Conservation (phyloP, 2,113 vertebrate species). For the Grammomys surdaster region DNA sequence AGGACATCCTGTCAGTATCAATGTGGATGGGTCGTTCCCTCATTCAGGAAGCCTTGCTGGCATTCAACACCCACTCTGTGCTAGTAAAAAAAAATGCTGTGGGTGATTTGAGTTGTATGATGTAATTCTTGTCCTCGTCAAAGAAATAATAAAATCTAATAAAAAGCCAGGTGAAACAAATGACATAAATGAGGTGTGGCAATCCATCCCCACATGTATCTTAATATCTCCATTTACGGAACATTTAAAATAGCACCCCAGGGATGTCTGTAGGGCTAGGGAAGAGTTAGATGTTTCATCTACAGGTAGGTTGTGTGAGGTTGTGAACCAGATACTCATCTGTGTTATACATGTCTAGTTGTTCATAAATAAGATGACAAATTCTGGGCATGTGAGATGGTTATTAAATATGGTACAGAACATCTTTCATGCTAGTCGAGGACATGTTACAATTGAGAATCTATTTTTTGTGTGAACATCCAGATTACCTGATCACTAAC, state of each 20-base stretch:
- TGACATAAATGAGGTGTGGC: neutral
- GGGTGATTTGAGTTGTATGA: neutral
- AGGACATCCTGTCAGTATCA: neutral
- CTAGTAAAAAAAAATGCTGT: neutral
- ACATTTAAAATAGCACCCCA: neutral
- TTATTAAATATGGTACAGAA: neutral
- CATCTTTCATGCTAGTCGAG: neutral
- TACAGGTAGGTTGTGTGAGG: rapidly evolving
- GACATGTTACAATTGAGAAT: neutral
- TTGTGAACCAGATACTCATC: neutral
- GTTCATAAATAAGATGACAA: neutral
- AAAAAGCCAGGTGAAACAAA: neutral
- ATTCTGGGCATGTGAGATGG: neutral
- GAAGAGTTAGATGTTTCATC: neutral
- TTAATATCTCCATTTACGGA: neutral
- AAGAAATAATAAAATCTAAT: neutral
- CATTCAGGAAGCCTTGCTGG: neutral
- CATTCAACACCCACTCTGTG: neutral
- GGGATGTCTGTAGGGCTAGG: too few species aligned
- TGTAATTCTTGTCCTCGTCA: neutral
- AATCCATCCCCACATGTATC: neutral
- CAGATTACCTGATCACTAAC: neutral
- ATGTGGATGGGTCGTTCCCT: neutral
- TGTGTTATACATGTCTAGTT: neutral
- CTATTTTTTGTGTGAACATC: neutral